Evolutionary conservation across 2,888 invertebrate genomes (phyloP), one percentile per base, ranked within the genome.

Genomic region (Ophioninae sp.): DNA sequence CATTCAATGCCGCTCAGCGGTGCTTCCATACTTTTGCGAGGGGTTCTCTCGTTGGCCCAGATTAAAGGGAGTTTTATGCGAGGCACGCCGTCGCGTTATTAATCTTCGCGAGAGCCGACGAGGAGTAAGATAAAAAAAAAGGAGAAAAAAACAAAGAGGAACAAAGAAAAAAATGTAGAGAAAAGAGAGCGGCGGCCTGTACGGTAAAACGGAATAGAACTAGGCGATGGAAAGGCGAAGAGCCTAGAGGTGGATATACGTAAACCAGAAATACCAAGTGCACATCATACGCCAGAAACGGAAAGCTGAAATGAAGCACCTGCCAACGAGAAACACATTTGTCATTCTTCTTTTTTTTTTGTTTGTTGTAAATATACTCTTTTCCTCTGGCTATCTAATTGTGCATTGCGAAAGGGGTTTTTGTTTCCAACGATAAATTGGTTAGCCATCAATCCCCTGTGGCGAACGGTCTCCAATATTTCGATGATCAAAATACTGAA

Each of bases 21-120:
- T 77, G 79, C 68, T 81, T 80, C 83, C 76, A 72, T 81, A 81
- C 85, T 81, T 81, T 75, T 71, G 41, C 61, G 82, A 74, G 67
- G 76, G 58, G 56, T 82, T 85, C 51, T 79, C 88, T 87, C 82
- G 87, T 86, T 87, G 86, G 85, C 86, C 87, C 88, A 87, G 89
- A 90, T 90, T 89, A 90, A 90, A 90, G 89, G 84, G 88, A 88
- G 87, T 88, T 89, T 89, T 89, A 88, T 87, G 87, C 89, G 85
- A 88, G 86, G 85, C 85, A 86, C 85, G 85, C 51, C 86, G 83
- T 83, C 83, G 86, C 85, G 88, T 90, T 89, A 90, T 90, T 90
- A 90, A 90, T 90, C 90, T 89, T 89, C 86, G 88, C 85, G 86
- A 87, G 87, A 88, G 88, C 85, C 83, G 85, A 83, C 81, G 84